phyloP scores from a whole-genome alignment of 2,797 vertebrate genomes.

The Myiothlypis coronata region DNA sequence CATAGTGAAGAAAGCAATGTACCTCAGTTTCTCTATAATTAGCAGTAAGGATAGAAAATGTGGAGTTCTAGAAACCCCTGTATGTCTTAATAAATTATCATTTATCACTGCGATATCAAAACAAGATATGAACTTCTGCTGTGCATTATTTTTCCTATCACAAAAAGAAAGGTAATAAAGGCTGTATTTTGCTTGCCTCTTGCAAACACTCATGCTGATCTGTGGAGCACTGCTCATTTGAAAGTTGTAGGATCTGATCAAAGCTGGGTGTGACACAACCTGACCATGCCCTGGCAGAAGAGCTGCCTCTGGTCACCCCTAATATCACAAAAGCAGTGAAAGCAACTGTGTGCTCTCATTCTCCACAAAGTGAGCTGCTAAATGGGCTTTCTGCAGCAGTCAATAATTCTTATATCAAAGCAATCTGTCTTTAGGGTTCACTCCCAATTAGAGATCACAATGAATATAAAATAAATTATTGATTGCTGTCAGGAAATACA shows the following conservation, averaged over 20 bases:
- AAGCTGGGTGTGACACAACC: not conserved
- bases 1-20: not conserved
- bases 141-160: not conserved
- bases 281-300: not conserved
- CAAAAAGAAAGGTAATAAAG: not conserved
- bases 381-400: conserved; percentile 35
- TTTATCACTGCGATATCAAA: not conserved
- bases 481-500: conserved; percentile 38
- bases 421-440: conserved; percentile 4
- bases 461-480: conserved; percentile 62
- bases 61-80: not conserved
- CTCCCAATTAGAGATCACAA: conserved; percentile 38
- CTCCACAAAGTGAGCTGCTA: not conserved
- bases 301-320: not conserved
- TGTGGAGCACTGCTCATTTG: not conserved
- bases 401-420: not conserved
- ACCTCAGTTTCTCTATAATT: not conserved
- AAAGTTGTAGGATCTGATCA: not conserved
- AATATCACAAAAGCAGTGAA: not conserved
- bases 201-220: not conserved
- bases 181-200: not conserved
- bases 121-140: not conserved
- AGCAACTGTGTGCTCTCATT: not conserved
- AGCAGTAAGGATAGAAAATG: not conserved
- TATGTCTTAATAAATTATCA: not conserved